phyloP scores from a whole-genome alignment of 1,140 invertebrate species.

The Rhyzopertha dominica region DNA sequence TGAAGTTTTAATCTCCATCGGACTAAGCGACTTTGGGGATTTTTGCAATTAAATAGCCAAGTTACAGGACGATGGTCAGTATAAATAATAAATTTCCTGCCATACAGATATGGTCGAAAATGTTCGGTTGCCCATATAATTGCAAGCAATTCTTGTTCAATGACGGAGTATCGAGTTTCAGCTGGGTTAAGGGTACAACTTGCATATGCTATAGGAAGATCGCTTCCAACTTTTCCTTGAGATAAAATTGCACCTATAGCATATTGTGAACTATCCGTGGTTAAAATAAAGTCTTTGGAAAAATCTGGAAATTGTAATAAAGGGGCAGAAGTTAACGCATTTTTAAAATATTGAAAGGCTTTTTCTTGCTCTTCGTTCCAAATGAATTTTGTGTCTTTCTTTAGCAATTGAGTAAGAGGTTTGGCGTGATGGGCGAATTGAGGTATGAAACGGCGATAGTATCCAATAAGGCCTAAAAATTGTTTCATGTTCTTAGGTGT shows the following conservation, averaged over 20 bases:
- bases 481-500: conserved; percentile 38
- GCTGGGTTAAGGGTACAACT: conserved; percentile 27
- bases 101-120: conserved; percentile 45
- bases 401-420: conserved; percentile 22
- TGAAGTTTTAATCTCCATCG: conserved; percentile 46
- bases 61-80: conserved; percentile 47
- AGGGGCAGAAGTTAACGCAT: conserved; percentile 40
- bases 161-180: conserved; percentile 34
- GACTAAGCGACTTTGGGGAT: conserved; percentile 43
- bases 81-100: conserved; percentile 40
- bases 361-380: conserved; percentile 21
- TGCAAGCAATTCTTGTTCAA: conserved; percentile 50
- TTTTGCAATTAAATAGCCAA: conserved; percentile 46
- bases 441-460: conserved; percentile 24
- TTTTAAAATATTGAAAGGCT: conserved; percentile 43
- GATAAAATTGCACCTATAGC: conserved; percentile 39
- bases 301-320: conserved; percentile 43
- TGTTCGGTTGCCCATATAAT: conserved; percentile 48
- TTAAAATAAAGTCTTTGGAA: conserved; percentile 33
- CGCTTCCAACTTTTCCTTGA: conserved; percentile 26
- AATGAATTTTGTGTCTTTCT: conserved; percentile 17
- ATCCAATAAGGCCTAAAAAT: conserved; percentile 45
- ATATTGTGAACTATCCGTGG: conserved; percentile 39
- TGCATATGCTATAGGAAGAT: conserved; percentile 31
- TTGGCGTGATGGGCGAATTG: conserved; percentile 22